Percentiles rank a stretch among this genome's conserved stretches.
These are phyloP conservation scores for Dicerorhinus sumatrensis DNA, from an alignment of 2,113 vertebrate genomes.

Conservation along the genomic window DNA sequence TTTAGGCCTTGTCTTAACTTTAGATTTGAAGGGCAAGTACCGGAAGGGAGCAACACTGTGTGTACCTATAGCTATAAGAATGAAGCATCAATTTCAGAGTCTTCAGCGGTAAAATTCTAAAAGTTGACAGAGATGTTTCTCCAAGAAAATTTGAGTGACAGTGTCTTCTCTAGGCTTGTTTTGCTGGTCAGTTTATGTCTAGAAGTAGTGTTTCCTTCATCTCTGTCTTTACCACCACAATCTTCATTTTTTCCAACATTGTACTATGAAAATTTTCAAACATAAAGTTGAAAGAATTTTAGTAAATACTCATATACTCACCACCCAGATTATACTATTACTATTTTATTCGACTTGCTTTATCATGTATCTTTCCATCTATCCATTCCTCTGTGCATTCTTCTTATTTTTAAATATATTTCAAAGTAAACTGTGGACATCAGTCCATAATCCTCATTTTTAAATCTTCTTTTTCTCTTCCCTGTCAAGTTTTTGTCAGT, in stretches of 20 bases:
- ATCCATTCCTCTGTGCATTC: not conserved
- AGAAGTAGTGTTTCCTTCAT: not conserved
- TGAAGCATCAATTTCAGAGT: not conserved
- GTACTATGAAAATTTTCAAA: not conserved
- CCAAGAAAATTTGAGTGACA: not conserved
- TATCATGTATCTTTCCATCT: not conserved
- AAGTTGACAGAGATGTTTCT: not conserved
- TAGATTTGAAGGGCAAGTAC: not conserved
- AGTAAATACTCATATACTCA: not conserved
- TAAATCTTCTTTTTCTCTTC: conserved; percentile 1
- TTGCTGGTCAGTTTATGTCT: not conserved
- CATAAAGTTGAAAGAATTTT: not conserved
- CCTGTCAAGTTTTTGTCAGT: not conserved
- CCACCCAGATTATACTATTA: not conserved
- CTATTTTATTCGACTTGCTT: not conserved
- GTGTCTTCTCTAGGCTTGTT: not conserved
- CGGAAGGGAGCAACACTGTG: not conserved
- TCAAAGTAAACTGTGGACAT: not conserved
- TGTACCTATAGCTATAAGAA: not conserved
- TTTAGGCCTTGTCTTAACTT: not conserved
- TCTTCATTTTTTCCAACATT: not conserved
- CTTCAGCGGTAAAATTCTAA: not conserved
- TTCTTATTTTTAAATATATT: not conserved
- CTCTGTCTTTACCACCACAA: not conserved
- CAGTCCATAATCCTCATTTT: not conserved